phyloP scores from a whole-genome alignment of 2,888 invertebrate genomes.

The Drosophila hamatofila region DNA sequence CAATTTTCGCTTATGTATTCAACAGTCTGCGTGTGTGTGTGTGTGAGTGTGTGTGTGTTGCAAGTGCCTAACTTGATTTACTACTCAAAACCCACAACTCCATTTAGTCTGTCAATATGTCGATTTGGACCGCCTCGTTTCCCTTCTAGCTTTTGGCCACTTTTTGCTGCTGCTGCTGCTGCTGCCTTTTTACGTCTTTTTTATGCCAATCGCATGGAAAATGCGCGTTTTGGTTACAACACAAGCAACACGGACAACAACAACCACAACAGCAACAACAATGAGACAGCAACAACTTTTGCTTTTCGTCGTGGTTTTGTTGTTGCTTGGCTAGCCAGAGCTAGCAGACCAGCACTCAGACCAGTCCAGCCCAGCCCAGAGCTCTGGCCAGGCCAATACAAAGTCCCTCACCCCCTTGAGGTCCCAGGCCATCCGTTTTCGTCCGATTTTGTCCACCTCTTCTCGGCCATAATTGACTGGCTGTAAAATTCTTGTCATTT shows the following conservation, averaged over 20 bases:
- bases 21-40: conserved; percentile 36
- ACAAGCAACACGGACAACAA: conserved; percentile 34
- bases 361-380: conserved; percentile 15
- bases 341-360: conserved; percentile 30
- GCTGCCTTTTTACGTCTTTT: conserved; percentile 12
- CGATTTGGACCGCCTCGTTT: conserved; percentile 69
- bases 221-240: conserved; percentile 76
- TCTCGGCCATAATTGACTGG: conserved; percentile 73
- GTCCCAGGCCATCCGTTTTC: conserved; percentile 4
- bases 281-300: conserved; percentile 61
- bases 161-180: conserved; percentile 21
- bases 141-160: conserved; percentile 36
- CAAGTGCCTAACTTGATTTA: conserved; percentile 79
- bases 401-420: not conserved
- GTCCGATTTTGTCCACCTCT: conserved; percentile 38
- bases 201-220: conserved; percentile 68
- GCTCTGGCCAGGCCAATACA: not conserved
- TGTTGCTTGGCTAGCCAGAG: conserved; percentile 37
- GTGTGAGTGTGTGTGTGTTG: conserved; percentile 44
- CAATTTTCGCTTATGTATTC: conserved; percentile 70
- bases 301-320: conserved; percentile 61
- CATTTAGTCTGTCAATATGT: conserved; percentile 82
- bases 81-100: conserved; percentile 81
- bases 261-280: conserved; percentile 30
- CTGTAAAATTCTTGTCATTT: conserved; percentile 78